Evolutionary conservation across 1,140 invertebrate species (phyloP).

Genomic region (Yoshiicerus persimilis): DNA sequence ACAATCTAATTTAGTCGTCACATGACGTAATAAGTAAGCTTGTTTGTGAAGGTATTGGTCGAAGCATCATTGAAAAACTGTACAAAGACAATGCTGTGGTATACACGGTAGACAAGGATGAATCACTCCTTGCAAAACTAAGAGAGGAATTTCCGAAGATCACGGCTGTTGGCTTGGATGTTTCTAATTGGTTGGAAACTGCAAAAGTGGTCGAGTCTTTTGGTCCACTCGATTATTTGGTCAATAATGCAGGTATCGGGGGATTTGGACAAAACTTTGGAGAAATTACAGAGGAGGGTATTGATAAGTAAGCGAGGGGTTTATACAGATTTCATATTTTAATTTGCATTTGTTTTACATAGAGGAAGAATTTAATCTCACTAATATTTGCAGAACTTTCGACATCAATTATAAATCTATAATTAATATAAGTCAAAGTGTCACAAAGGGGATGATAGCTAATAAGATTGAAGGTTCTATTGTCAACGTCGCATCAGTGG

Average conservation of each 20-base stretch:
- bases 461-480: slow-evolving; percentile 9
- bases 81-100: slow-evolving; percentile 68
- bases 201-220: slow-evolving; percentile 60
- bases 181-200: slow-evolving; percentile 74
- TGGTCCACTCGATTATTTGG: slow-evolving; percentile 69
- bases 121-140: slow-evolving; percentile 67
- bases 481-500: neutral
- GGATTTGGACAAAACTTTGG: slow-evolving; percentile 62
- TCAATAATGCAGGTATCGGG: slow-evolving; percentile 78
- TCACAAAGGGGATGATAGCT: neutral
- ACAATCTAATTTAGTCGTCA: too few relatives aligned
- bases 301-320: slow-evolving; percentile 70
- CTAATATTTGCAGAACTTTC: neutral
- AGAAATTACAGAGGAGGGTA: slow-evolving; percentile 64
- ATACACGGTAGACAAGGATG: slow-evolving; percentile 70
- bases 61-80: slow-evolving; percentile 66
- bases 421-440: neutral
- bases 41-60: slow-evolving; percentile 75
- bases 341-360: neutral
- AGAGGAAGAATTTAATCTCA: neutral
- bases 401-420: slow-evolving; percentile 26
- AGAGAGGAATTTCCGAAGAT: slow-evolving; percentile 63
- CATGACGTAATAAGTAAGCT: too few relatives aligned
- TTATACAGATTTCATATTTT: too few relatives aligned
- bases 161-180: slow-evolving; percentile 66